Evolutionary conservation across 2,888 invertebrate genomes (phyloP), one percentile per base, ranked within the genome.

Genomic region (Lamellibrachia columna): DNA sequence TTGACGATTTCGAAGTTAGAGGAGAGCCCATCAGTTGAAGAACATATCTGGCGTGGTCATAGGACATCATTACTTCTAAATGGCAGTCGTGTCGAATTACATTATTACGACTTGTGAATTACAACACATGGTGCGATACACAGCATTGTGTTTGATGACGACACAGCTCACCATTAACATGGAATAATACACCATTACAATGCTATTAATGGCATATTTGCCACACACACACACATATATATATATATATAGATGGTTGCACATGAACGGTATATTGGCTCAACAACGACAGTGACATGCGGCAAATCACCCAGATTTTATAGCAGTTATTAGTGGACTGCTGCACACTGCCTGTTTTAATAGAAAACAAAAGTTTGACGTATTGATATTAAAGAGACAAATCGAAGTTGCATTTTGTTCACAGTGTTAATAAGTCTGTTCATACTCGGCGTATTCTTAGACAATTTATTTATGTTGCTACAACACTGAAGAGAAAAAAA

Each of bases 1-100:
- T 92, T 22, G 75, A 92, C 90, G 92, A 92, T 53, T 92, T 92
- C 52, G 90, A 92, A 90, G 90, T 92, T 75, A n/a, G 22, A n/a
- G 75, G 75, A 22, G 22, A 75, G n/a, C 75, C 15, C 22, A n/a
- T 75, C 4, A 22, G 22, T 22, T 75, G 15, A n/a, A 22, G 22
- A 75, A 75, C 6, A 75, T 15, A 11, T 6, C 6, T 6, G 22
- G n/a, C 6, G 75, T 22, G 75, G 22, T 75, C 75, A 75, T 75
- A 22, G 75, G 75, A 75, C 75, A 75, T 75, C 75, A 75, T 75
- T 75, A 75, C n/a, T 22, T 40, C 40, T 40, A 40, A 40, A 40
- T 75, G 75, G 75, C 75, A 75, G 75, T 6, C 3, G 1, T 75
- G 75, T n/a, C 4, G 75, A 75, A 75, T n/a, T 75, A 75, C 75